Conservation (phyloP, 2,113 vertebrate genomes). For the Tragelaphus strepsiceros region DNA sequence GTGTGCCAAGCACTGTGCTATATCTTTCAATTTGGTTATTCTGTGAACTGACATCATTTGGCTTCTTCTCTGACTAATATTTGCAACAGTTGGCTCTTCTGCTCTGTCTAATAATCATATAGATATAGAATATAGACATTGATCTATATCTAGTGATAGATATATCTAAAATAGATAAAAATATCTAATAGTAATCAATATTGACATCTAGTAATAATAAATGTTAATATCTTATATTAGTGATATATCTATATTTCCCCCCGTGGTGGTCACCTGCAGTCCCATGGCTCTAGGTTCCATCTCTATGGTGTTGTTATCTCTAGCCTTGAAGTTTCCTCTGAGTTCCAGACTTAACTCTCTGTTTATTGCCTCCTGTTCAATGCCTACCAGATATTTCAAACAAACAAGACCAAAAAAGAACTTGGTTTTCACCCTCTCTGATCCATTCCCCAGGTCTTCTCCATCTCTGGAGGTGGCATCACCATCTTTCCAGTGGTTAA, state of each 20-base stretch:
- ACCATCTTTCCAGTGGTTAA: background rate
- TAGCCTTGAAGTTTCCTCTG: background rate
- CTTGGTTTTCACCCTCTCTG: background rate
- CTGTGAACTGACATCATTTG: background rate
- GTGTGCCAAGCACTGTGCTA: background rate
- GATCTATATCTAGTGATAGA: background rate
- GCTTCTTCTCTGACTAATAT: background rate
- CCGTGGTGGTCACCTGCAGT: background rate
- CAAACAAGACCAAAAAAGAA: background rate
- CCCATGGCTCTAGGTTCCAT: background rate
- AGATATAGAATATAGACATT: background rate
- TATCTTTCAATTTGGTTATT: background rate
- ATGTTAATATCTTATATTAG: background rate
- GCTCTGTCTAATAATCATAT: background rate
- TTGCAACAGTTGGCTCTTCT: background rate
- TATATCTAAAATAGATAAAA: background rate
- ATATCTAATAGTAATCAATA: background rate
- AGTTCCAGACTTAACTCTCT: background rate
- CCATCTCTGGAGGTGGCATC: background rate
- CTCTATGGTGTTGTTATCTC: background rate
- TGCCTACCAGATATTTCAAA: background rate
- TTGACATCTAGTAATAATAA: background rate
- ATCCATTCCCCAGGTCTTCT: background rate
- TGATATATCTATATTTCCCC: background rate
- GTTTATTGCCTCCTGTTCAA: background rate